Conservation (phyloP, 1,140 invertebrate species). For the Fopius arisanus region DNA sequence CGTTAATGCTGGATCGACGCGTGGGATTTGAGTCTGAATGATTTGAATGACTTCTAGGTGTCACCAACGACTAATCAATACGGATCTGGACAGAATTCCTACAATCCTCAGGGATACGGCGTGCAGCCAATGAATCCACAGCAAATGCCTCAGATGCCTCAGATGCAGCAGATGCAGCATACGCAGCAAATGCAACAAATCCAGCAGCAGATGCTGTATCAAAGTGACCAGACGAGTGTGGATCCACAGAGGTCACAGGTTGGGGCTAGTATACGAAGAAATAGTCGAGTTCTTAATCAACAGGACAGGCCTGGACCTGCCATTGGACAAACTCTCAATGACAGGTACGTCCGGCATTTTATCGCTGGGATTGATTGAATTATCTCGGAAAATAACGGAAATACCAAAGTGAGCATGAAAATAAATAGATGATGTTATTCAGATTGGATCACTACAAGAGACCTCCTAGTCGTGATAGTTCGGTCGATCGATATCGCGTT, state of each 20-base stretch:
- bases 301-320: conserved; percentile 57
- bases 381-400: background rate
- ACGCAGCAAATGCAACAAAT: no score
- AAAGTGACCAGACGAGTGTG: conserved; percentile 46
- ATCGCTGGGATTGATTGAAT: background rate
- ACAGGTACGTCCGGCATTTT: conserved; percentile 44
- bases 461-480: conserved; percentile 86
- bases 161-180: no score
- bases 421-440: conserved; percentile 21
- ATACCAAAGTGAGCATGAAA: background rate
- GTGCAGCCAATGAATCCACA: conserved; percentile 20
- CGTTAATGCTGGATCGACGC: no score
- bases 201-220: conserved; percentile 47
- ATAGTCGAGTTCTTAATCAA: conserved; percentile 55
- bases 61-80: conserved; percentile 50
- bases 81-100: conserved; percentile 53
- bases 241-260: conserved; percentile 48
- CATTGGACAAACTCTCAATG: conserved; percentile 60
- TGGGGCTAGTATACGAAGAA: conserved; percentile 57
- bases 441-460: conserved; percentile 92
- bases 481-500: conserved; percentile 81
- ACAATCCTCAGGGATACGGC: conserved; percentile 42
- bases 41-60: conserved; percentile 43
- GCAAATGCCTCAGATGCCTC: conserved; percentile 42
- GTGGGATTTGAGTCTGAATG: no score